Evolutionary conservation across 2,888 invertebrate genomes (phyloP), one percentile per base, ranked within the genome.

Genomic region (Eristalis pertinax): DNA sequence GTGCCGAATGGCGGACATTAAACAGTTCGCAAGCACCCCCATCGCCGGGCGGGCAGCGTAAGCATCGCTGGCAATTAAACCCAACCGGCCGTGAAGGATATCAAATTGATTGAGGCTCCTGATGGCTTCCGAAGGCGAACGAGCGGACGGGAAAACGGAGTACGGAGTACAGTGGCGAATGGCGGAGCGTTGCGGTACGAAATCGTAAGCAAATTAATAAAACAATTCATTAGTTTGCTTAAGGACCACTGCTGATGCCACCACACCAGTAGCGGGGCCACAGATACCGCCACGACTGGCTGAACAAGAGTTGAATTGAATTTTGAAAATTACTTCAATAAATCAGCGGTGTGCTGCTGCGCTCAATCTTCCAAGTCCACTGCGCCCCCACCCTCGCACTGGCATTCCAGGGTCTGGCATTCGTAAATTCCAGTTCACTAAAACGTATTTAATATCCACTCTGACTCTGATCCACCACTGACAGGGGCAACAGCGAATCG

Each of bases 251-350:
- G 26, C 60, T 60, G 58, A 58, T 24, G 24, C 24, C 24, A 22
- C 60, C 26, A 10, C 60, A 26, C 26, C 26, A 24, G 58, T 4
- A 62, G 62, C 15, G 1, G 35, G 1, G 62, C 43, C 29, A 5
- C 62, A 11, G 62, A 62, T 15, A 26, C 62, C 26, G 29, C 63
- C 63, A n/a, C 63, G 63, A n/a, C 26, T 63, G 63, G 8, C 19
- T 32, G 50, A 50, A 19, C 50, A 50, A 63, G 69, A 29, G 63
- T 65, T 60, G 38, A 70, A 67, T 72, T 67, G 43, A 79, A 79
- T 79, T 87, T 73, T 76, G 56, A 72, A 87, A 87, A 87, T 87
- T 87, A 76, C 84, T 76, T 84, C 87, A 87, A 84, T 87, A 87
- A 87, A 87, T 87, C 87, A 87, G 84, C 68, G 76, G 76, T 60